Evolutionary conservation across 2,888 invertebrate genomes (phyloP).

Genomic region (Dromius quadrimaculatus): DNA sequence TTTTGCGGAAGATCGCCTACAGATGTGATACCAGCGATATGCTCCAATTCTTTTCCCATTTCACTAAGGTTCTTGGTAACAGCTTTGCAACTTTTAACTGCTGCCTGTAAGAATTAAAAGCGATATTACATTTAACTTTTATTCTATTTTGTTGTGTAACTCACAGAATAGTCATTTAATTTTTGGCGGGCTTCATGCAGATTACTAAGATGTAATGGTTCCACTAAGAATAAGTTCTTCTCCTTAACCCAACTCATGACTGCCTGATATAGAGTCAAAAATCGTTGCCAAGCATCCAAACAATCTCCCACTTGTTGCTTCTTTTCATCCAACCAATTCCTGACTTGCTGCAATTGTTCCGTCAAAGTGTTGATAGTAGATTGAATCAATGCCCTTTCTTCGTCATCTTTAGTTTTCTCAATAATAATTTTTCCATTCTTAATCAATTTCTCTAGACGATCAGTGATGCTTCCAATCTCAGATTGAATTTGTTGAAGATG

Average conservation of each 20-base stretch:
- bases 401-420: constrained; percentile 82
- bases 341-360: constrained; percentile 83
- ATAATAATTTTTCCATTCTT: constrained; percentile 83
- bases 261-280: constrained; percentile 84
- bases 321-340: constrained; percentile 84
- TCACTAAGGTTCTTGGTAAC: constrained; percentile 89
- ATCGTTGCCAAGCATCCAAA: constrained; percentile 89
- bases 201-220: constrained; percentile 82
- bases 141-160: constrained; percentile 56
- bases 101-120: constrained; percentile 72
- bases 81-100: constrained; percentile 89
- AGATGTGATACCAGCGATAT: constrained; percentile 85
- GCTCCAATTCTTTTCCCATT: constrained; percentile 91
- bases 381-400: constrained; percentile 81
- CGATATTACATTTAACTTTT: constrained; percentile 40
- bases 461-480: constrained; percentile 78
- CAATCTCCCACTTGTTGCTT: constrained; percentile 87
- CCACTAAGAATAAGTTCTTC: constrained; percentile 82
- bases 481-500: constrained; percentile 81
- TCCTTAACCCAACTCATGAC: constrained; percentile 88
- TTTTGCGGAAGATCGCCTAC: constrained; percentile 88
- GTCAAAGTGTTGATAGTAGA: constrained; percentile 81
- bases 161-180: constrained; percentile 87
- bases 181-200: constrained; percentile 86
- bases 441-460: constrained; percentile 82